Base-by-base conservation (phyloP, 1,140 invertebrate genomes). In the Octopus bimaculoides region DNA sequence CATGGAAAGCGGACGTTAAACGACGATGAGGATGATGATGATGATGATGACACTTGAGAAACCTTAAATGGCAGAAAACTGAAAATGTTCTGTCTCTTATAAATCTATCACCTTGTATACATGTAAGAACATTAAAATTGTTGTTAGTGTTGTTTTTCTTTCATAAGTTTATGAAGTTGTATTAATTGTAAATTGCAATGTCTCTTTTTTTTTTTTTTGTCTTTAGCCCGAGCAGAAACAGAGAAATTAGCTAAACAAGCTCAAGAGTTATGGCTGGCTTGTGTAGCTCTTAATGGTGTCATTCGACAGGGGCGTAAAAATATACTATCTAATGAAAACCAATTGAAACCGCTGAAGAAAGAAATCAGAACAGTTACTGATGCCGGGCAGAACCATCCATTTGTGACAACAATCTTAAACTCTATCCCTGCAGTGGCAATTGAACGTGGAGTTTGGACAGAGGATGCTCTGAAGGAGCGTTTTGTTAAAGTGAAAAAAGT, bases 241-340 rank as follows among this genome's bases (percentile, higher is more conserved):
- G 97, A 98, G 84, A 94, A 93, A 85, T 92, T 93, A 80, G 93
- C 94, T 0, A 93, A 94, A 79, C 93, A 95, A 83, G 94, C 96
- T 5, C 96, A 97, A 88, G 92, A 95, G 55, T 92, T 98, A 82
- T 99, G 97, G 97, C 93, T 95, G 79, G 95, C 97, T 10, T 97
- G 95, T 87, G 95, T 97, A 86, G 93, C 95, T 20, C 90, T 98
- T 54, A 92, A 94, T 84, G 91, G 94, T 74, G 93, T 94, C 6
- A 92, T 98, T n/a, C 93, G 93, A 83, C 89, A 91, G 54, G 92
- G 91, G 76, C 91, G 91, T 79, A 84, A 85, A 56, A 82, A 82
- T 53, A 83, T 82, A 1, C 10, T 83, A n/a, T 66, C 79, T 54
- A 81, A 87, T 66, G 80, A 80, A 61, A 80, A 82, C 91, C 89